Percentiles rank a stretch among this genome's conserved stretches.
phyloP scores from a whole-genome alignment of 2,797 vertebrate species.

The Leptodactylus fallax region DNA sequence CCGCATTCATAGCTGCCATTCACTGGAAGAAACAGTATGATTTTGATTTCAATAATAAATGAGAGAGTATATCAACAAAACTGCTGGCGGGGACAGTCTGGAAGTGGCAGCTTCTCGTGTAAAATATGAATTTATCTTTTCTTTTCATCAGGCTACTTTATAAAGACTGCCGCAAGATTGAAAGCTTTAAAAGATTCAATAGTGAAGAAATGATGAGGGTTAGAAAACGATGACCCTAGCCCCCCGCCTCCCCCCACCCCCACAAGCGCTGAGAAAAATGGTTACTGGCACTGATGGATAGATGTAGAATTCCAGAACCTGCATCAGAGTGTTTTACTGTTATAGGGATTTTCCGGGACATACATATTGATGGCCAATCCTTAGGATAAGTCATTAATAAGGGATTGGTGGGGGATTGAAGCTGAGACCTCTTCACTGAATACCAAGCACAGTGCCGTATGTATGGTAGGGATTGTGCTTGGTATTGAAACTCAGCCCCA shows the following conservation, averaged over 20 bases:
- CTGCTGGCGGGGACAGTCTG: conserved; percentile 30
- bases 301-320: background rate
- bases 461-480: no score
- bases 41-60: conserved; percentile 47
- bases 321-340: background rate
- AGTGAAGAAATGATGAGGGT: background rate
- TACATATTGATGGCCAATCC: no score
- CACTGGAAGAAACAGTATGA: conserved; percentile 8
- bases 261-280: background rate
- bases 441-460: no score
- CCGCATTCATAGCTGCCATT: conserved; percentile 15
- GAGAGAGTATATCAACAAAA: conserved; percentile 35
- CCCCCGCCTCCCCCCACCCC: background rate
- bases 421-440: no score
- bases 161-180: conserved; percentile 17
- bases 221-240: background rate
- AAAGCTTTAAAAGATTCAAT: conserved; percentile 24
- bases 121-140: conserved; percentile 25
- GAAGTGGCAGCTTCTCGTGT: background rate
- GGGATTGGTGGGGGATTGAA: no score
- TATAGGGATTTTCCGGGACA: no score
- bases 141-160: conserved; percentile 26
- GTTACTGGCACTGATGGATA: background rate
- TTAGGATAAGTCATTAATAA: no score
- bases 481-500: no score